Conservation (phyloP, 1,140 invertebrate species). For the Cheumatopsyche charites region DNA sequence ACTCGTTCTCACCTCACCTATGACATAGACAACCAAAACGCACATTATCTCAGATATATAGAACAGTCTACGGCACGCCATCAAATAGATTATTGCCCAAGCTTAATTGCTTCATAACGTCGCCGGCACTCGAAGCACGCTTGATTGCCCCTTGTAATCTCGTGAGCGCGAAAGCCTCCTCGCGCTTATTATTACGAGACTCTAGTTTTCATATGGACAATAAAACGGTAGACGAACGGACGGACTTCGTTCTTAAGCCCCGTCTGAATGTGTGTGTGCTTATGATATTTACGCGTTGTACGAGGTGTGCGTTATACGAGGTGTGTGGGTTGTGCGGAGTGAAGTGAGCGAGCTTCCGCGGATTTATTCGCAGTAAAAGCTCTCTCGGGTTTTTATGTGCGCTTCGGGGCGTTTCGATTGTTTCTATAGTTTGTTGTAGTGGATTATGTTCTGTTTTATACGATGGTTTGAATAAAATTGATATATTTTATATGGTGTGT, state of each 20-base stretch:
- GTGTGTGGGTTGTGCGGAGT: too few species aligned
- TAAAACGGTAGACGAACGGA: slow-evolving; percentile 2
- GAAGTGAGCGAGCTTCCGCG: background rate
- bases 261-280: too few species aligned
- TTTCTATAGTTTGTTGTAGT: background rate
- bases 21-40: too few species aligned
- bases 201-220: slow-evolving; percentile 28
- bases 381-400: slow-evolving; percentile 22
- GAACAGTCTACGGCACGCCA: slow-evolving; percentile 3
- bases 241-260: background rate
- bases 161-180: background rate
- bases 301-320: too few species aligned
- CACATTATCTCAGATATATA: too few species aligned
- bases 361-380: slow-evolving; percentile 17
- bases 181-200: slow-evolving; percentile 3
- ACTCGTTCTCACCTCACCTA: too few species aligned
- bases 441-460: background rate
- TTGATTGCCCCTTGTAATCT: slow-evolving; percentile 25
- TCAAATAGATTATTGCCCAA: slow-evolving; percentile 17
- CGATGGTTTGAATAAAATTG: too few species aligned
- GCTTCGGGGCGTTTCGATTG: slow-evolving; percentile 1
- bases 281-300: too few species aligned
- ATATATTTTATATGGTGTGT: too few species aligned
- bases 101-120: slow-evolving; percentile 25
- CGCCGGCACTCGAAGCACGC: slow-evolving; percentile 14